Evolutionary conservation across 64 coral and sea anemone genomes (phyloP), one percentile per base, ranked within the genome.

Genomic region (Stylophora pistillata): DNA sequence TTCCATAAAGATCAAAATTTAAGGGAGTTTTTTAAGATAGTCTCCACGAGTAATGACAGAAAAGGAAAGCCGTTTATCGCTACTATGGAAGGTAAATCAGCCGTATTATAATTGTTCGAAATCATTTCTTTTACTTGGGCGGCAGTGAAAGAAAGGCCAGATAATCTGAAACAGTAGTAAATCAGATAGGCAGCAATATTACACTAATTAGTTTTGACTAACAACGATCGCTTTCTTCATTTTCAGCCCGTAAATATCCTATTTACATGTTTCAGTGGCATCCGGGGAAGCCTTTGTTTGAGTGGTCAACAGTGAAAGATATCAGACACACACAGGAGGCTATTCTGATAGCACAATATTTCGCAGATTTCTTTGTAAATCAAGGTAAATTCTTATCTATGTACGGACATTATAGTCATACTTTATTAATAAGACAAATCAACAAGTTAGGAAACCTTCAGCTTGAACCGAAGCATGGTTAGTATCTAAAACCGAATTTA

Each of bases 221-320:
- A 32, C 69, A 74, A 33, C 69, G 17, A n/a, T 74, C 33, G 29
- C 13, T 32, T 61, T 63, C 32, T 60, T n/a, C n/a, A n/a, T 9
- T 54, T 1, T 55, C 85, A 73, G 79, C 74, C 2, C 59, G 60
- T n/a, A 88, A 88, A 88, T 91, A 95, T 69, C 94, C 94, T 4
- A 56, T 95, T 16, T 95, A 88, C 69, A 47, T 85, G 34, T 82
- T 91, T 26, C 94, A 95, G 26, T 95, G 90, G 60, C 94, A 95
- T 56, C 89, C 94, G 20, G 63, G 73, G 23, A 95, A 95, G 21
- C 81, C 88, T 16, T 58, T 83, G 85, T 95, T 95, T 88, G 94
- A 95, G 52, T 95, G 94, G 94, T 52, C 77, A 15, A 53, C 68
- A 12, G 27, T 31, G 14, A 58, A 77, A 30, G 53, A 82, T 27